Percentiles rank a stretch among this genome's conserved stretches.
phyloP scores from a whole-genome alignment of 2,113 vertebrate genomes.

The Calidris pugnax region DNA sequence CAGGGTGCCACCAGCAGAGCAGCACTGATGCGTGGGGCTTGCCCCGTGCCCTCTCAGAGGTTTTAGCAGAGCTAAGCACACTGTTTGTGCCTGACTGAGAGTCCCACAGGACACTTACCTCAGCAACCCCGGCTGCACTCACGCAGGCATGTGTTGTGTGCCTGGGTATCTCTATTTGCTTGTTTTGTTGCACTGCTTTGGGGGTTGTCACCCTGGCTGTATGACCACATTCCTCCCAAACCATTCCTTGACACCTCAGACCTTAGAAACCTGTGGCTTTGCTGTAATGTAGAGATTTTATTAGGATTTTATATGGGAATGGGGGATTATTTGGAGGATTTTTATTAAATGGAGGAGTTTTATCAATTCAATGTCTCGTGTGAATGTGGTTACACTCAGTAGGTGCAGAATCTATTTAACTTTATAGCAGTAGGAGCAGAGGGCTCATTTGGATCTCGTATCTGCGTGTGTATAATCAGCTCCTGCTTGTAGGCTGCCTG shows the following conservation, averaged over 20 bases:
- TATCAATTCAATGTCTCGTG: fast-evolving
- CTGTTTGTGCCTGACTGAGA: fast-evolving
- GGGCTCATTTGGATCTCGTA: background rate
- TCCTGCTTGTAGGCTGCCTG: background rate
- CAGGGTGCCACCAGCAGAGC: background rate
- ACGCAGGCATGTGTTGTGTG: background rate
- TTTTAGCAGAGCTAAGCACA: background rate
- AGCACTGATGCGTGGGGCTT: background rate
- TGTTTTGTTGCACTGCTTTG: background rate
- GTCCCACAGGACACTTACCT: background rate
- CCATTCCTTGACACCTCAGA: background rate
- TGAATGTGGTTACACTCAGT: background rate
- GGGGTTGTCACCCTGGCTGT: background rate
- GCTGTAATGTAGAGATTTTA: background rate
- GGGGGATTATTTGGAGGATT: background rate
- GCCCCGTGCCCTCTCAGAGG: background rate
- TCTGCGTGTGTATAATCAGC: background rate
- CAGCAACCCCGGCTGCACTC: background rate
- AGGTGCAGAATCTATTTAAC: background rate
- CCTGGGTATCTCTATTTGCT: background rate
- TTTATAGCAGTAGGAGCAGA: background rate
- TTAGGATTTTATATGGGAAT: background rate
- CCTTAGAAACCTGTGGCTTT: background rate
- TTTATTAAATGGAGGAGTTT: background rate
- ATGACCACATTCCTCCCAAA: background rate